Conservation (phyloP, 2,888 invertebrate genomes). For the Drosophila yooni region DNA sequence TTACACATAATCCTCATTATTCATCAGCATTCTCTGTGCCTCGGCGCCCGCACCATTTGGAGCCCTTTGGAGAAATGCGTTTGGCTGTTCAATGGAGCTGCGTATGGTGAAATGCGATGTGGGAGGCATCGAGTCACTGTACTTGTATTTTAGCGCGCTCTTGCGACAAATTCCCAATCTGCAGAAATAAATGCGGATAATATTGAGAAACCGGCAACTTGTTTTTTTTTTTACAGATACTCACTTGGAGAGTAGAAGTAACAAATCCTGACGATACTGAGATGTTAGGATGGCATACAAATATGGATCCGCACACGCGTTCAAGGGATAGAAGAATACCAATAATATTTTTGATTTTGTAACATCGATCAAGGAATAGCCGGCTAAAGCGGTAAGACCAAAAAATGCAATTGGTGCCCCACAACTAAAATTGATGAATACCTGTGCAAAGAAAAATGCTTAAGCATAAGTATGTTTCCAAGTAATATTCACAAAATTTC, state of each 20-base stretch:
- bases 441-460: slow-evolving; percentile 62
- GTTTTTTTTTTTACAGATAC: slow-evolving; percentile 9
- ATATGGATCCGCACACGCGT: slow-evolving; percentile 97
- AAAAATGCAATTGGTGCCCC: slow-evolving; percentile 96
- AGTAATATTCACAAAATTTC: background rate
- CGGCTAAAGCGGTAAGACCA: slow-evolving; percentile 93
- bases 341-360: slow-evolving; percentile 92
- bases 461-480: background rate
- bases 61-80: slow-evolving; percentile 54
- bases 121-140: slow-evolving; percentile 79
- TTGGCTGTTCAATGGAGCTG: slow-evolving; percentile 69
- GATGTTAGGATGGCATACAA: slow-evolving; percentile 95
- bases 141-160: slow-evolving; percentile 86
- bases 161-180: slow-evolving; percentile 87
- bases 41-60: slow-evolving; percentile 58
- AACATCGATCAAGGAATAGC: slow-evolving; percentile 93
- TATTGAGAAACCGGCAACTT: too few relatives aligned
- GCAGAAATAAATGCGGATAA: slow-evolving; percentile 20
- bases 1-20: slow-evolving; percentile 82
- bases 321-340: slow-evolving; percentile 96
- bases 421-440: slow-evolving; percentile 93
- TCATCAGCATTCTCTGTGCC: slow-evolving; percentile 77
- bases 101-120: slow-evolving; percentile 81
- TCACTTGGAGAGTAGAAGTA: slow-evolving; percentile 88
- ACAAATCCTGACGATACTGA: slow-evolving; percentile 92